These are phyloP conservation scores for Melospiza georgiana DNA, from an alignment of 2,113 vertebrate genomes.

Conservation along the genomic window DNA sequence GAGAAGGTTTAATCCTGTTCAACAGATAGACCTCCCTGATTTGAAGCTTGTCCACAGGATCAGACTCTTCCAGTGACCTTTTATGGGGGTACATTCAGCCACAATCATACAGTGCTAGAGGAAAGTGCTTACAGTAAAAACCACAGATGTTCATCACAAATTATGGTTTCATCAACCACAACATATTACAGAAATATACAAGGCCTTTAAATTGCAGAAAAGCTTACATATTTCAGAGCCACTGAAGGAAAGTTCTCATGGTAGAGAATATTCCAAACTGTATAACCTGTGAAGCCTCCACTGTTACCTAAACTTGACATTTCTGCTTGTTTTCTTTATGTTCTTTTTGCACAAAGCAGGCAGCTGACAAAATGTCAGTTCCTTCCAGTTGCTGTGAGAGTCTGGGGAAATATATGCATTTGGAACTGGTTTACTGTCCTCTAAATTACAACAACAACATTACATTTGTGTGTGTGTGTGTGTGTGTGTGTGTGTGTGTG, in stretches of 20 bases:
- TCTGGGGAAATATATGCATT: neutral
- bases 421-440: neutral
- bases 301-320: neutral
- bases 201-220: neutral
- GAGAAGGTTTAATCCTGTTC: neutral
- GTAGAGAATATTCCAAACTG: neutral
- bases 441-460: neutral
- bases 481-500: neutral
- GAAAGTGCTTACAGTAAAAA: neutral
- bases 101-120: neutral
- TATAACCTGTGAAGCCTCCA: neutral
- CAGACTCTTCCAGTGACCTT: neutral
- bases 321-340: neutral
- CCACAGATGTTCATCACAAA: neutral
- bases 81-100: neutral
- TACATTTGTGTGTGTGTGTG: no score
- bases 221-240: neutral
- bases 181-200: neutral
- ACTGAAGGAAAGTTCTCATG: neutral
- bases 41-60: neutral
- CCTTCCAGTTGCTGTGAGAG: neutral
- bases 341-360: neutral
- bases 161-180: neutral
- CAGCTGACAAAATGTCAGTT: conserved; percentile 2
- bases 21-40: neutral